These are phyloP conservation scores for Pogonocherus hispidulus DNA, from an alignment of 2,888 invertebrate genomes.

Conservation along the genomic window DNA sequence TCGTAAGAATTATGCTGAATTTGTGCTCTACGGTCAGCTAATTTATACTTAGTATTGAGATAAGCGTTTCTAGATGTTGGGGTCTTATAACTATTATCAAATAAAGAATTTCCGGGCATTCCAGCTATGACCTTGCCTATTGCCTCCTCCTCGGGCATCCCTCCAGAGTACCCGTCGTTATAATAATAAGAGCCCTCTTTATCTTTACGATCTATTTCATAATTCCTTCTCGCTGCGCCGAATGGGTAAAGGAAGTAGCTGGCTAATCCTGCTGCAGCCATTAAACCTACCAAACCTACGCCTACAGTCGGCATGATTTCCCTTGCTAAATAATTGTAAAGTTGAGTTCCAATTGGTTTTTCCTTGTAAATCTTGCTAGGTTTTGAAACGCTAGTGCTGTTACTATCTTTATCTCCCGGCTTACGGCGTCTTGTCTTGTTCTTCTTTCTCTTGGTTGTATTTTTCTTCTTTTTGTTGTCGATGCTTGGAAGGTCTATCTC, in stretches of 20 bases:
- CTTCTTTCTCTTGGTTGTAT: conserved; percentile 73
- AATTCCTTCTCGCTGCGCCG: conserved; percentile 76
- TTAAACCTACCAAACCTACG: conserved; percentile 81
- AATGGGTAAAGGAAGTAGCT: conserved; percentile 85
- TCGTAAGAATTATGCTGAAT: conserved; percentile 42
- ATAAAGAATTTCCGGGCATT: conserved; percentile 57
- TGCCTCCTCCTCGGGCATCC: conserved; percentile 83
- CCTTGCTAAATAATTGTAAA: conserved; percentile 83
- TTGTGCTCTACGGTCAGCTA: conserved; percentile 54
- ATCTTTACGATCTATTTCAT: conserved; percentile 76
- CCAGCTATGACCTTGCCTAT: conserved; percentile 82
- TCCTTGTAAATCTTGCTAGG: conserved; percentile 62
- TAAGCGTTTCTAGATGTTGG: conserved; percentile 56
- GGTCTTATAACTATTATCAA: conserved; percentile 49
- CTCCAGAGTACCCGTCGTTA: conserved; percentile 79
- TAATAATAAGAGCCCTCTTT: conserved; percentile 74
- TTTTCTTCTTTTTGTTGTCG: conserved; percentile 55
- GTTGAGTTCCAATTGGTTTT: conserved; percentile 79
- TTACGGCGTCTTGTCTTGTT: conserved; percentile 75
- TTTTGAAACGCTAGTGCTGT: conserved; percentile 49
- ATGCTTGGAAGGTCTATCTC: conserved; percentile 58
- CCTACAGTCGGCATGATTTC: conserved; percentile 88
- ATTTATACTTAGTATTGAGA: conserved; percentile 52
- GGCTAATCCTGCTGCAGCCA: conserved; percentile 81
- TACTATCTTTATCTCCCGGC: conserved; percentile 69